Evolutionary conservation across 2,888 invertebrate species (phyloP), one percentile per base, ranked within the genome.

Genomic region (Eupithecia insigniata): DNA sequence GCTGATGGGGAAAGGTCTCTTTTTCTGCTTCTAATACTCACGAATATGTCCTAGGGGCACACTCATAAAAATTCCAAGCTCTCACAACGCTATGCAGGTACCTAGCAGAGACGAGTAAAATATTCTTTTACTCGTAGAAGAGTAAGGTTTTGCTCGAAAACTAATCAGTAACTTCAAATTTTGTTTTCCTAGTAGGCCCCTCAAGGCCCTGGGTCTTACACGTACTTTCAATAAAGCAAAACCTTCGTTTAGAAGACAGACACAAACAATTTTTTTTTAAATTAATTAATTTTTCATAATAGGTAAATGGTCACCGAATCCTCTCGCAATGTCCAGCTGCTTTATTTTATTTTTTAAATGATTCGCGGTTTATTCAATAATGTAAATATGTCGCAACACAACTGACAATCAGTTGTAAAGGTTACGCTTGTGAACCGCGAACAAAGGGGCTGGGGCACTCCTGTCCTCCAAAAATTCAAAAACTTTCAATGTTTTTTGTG

Each of bases 351-450:
- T 22, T n/a, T 51, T 51, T 51, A 51, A 51, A 51, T 51, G 8
- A 51, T 51, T 51, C 51, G 22, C 26, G 8, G 22, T 55, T 1
- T 26, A 55, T 26, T 55, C 55, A 26, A 55, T 55, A 55, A 55
- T 26, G 55, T 26, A 46, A 55, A 5, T 7, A 34, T 62, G 34
- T 62, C 66, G 39, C 61, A 70, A 67, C 65, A 30, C 60, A 70
- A 68, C 34, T 43, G n/a, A n/a, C n/a, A n/a, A n/a, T n/a, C 65
- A 28, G 14, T 69, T 66, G 69, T 69, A 71, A 60, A 55, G 66
- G 66, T 69, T 66, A 70, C 67, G 70, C 68, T 39, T 73, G 70
- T 70, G 67, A 70, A 73, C 66, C 30, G 36, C 58, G 16, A 43
- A 60, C 30, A n/a, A 51, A 61, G 67, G 51, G 32, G 73, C 58